Conservation (phyloP, 2,888 invertebrate species). For the Cephus pygmeus region DNA sequence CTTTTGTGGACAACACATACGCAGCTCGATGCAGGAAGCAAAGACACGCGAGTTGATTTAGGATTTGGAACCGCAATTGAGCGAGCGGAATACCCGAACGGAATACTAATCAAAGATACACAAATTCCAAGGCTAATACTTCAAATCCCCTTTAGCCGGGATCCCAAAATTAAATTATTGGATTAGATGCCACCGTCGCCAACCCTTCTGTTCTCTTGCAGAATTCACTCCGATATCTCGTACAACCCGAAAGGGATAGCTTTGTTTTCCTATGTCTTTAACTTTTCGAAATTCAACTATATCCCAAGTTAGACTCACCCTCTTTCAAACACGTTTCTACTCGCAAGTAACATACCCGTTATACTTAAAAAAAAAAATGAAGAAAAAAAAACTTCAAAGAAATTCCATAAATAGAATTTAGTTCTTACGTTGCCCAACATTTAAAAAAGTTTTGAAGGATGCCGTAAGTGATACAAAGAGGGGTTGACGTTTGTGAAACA, state of each 20-base stretch:
- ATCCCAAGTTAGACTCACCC: background rate
- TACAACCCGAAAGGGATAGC: background rate
- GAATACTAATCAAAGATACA: conserved; percentile 67
- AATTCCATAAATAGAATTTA: conserved; percentile 1
- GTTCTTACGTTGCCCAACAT: background rate
- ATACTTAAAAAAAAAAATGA: background rate
- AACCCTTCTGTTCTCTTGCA: conserved; percentile 38
- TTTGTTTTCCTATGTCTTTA: background rate
- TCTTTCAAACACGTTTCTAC: background rate
- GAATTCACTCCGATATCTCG: background rate
- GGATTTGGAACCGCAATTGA: conserved; percentile 63
- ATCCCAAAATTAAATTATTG: conserved; percentile 65
- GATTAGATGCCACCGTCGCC: conserved; percentile 57
- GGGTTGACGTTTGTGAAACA: conserved; percentile 45
- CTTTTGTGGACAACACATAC: conserved; percentile 1
- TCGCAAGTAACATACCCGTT: background rate
- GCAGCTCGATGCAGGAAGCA: conserved; percentile 28
- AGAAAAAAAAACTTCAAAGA: background rate
- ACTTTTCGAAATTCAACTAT: background rate
- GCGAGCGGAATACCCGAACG: conserved; percentile 51
- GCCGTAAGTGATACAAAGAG: conserved; percentile 31
- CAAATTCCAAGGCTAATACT: conserved; percentile 65
- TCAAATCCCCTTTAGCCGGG: conserved; percentile 64
- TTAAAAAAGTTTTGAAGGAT: conserved; percentile 3
- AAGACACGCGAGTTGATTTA: conserved; percentile 59